Base-by-base conservation (phyloP, 2,113 vertebrate species). In the Pomatorhinus ruficollis region DNA sequence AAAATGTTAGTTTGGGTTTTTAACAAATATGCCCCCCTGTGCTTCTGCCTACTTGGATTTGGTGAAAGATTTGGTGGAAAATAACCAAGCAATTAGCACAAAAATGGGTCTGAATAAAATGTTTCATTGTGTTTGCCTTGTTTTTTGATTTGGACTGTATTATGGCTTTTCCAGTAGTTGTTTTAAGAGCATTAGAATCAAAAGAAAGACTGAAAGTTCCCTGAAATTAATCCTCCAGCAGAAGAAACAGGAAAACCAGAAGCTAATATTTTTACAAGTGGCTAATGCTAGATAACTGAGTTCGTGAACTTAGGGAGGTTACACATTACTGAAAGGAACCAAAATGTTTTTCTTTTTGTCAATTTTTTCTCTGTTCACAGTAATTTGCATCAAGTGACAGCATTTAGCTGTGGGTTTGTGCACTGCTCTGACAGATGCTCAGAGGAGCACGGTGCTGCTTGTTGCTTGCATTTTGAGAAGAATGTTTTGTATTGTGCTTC, bases 191-290 rank as follows among this genome's bases (percentile, higher is more conserved):
- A 57, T 91, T 91, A 57, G 63, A 92, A 95, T 97, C 78, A 94
- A 96, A 96, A 96, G 77, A 83, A 89, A 87, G 87, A 74, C 64
- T 64, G 91, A 81, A 93, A 91, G 42, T 97, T 93, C 88, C 75
- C 93, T 94, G 97, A 97, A 97, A 97, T 87, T 91, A 96, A 97
- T 97, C 88, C 72, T 80, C 44, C 65, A 94, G 89, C 78, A 86
- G 86, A 93, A 96, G 91, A 95, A 97, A 92, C 94, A 96, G 97
- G 95, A 96, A 96, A 97, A 97, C 90, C 87, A 96, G 97, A 97
- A 97, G 94, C 94, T 94, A 97, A 97, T 97, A 97, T 97, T 97
- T 97, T 97, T 84, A 96, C 96, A 97, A 97, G 95, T 97, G 97
- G 95, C 94, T 95, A 96, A 93, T 96, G 94, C 87, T 97, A 97